Conservation (phyloP, 1,140 invertebrate genomes). For the Eriocheir sinensis region DNA sequence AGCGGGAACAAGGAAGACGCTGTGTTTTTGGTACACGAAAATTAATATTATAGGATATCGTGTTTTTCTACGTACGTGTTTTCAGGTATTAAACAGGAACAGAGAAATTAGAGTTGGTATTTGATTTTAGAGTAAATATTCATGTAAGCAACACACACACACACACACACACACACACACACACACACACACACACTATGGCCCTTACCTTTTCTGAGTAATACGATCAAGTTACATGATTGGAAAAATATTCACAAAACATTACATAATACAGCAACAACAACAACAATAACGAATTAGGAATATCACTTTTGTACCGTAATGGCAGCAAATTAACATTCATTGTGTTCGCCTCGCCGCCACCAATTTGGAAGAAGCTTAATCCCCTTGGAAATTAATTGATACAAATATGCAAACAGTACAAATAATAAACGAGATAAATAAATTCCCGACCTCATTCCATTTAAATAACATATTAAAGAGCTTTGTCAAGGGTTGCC, state of each 20-base stretch:
- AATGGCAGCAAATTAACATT: neutral
- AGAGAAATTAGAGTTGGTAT: no score
- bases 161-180: slow-evolving; percentile 38
- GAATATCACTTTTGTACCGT: no score
- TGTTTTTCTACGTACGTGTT: no score
- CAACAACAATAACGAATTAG: no score
- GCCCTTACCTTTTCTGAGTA: no score
- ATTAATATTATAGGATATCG: neutral
- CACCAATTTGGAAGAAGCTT: slow-evolving; percentile 2
- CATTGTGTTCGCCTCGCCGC: neutral
- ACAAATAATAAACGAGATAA: slow-evolving; percentile 24
- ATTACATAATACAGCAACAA: no score
- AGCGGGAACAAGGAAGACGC: no score
- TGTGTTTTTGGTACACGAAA: neutral
- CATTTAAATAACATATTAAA: slow-evolving; percentile 19
- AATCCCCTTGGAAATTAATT: neutral
- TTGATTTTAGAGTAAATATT: no score
- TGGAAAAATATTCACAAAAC: no score
- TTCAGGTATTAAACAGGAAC: no score
- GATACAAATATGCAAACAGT: slow-evolving; percentile 2
- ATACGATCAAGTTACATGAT: no score
- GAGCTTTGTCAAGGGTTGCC: neutral
- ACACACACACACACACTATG: neutral
- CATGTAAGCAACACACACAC: no score
- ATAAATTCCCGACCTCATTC: slow-evolving; percentile 24